Percentiles rank a stretch among this genome's conserved stretches.
Conservation (phyloP, 2,888 invertebrate species). For the Ectemnius continuus region DNA sequence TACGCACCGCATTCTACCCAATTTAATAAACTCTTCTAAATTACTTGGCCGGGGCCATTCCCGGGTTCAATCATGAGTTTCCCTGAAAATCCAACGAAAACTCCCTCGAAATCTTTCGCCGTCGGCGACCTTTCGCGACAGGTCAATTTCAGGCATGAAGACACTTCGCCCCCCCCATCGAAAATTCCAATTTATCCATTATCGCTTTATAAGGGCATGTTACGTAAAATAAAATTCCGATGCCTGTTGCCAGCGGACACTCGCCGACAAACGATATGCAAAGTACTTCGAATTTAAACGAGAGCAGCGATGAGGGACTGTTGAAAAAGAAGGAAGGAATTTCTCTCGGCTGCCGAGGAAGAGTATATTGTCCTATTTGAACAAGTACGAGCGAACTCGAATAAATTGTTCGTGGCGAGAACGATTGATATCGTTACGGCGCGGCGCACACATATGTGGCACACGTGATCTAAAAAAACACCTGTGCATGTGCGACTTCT, state of each 20-base stretch:
- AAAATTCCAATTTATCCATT: conserved; percentile 1
- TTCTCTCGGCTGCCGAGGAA: background rate
- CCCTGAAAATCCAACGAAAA: conserved; percentile 55
- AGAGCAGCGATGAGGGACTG: no score
- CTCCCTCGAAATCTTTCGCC: conserved; percentile 27
- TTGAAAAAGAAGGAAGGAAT: no score
- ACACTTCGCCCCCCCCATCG: background rate
- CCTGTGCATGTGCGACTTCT: conserved; percentile 73
- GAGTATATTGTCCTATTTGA: background rate
- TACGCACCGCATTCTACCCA: conserved; percentile 76
- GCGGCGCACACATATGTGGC: conserved; percentile 57
- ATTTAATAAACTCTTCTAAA: conserved; percentile 76
- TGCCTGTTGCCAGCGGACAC: no score
- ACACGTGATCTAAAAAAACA: conserved; percentile 75
- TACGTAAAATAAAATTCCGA: background rate
- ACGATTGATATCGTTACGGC: conserved; percentile 31
- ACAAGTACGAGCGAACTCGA: background rate
- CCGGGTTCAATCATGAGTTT: conserved; percentile 54
- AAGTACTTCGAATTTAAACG: no score
- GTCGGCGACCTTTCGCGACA: background rate
- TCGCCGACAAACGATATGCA: no score
- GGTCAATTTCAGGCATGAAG: background rate
- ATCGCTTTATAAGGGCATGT: background rate
- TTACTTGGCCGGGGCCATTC: conserved; percentile 61
- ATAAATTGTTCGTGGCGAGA: background rate